Evolutionary conservation across 2,113 vertebrate genomes (phyloP).

Genomic region (Donacobius atricapilla): DNA sequence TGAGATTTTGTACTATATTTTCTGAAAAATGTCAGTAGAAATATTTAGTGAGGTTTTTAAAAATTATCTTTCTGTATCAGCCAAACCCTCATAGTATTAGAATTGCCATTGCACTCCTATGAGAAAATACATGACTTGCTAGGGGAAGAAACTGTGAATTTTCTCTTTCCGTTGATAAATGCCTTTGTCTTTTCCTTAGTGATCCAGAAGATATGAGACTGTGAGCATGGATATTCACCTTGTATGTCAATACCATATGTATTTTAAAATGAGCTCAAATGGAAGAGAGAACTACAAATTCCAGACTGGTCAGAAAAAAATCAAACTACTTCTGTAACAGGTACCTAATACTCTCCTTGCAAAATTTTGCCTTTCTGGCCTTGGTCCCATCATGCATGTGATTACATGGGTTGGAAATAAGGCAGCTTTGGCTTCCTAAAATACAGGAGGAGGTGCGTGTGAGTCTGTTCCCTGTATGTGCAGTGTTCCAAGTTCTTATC

Average conservation of each 20-base stretch:
- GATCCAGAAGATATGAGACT: neutral
- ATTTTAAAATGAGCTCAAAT: neutral
- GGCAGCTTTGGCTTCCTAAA: neutral
- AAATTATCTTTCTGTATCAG: neutral
- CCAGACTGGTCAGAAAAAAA: neutral
- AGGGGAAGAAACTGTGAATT: neutral
- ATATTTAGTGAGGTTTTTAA: neutral
- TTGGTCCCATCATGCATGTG: neutral
- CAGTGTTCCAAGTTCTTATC: neutral
- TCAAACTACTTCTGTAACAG: neutral
- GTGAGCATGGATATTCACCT: neutral
- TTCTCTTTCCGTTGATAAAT: neutral
- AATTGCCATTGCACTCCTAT: neutral
- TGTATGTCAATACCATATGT: neutral
- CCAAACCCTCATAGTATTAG: neutral
- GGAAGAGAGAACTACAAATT: neutral
- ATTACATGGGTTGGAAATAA: neutral
- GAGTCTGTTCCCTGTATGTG: neutral
- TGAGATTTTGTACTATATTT: neutral
- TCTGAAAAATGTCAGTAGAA: neutral
- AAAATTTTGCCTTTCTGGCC: neutral
- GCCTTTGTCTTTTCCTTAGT: neutral
- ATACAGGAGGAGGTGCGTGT: fast-evolving
- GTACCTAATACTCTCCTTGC: neutral
- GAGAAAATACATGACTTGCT: neutral